A percentile compares a stretch with the other conserved stretches of the same genome.
phyloP scores from a whole-genome alignment of 2,113 vertebrate species.

The Peromyscus maniculatus region DNA sequence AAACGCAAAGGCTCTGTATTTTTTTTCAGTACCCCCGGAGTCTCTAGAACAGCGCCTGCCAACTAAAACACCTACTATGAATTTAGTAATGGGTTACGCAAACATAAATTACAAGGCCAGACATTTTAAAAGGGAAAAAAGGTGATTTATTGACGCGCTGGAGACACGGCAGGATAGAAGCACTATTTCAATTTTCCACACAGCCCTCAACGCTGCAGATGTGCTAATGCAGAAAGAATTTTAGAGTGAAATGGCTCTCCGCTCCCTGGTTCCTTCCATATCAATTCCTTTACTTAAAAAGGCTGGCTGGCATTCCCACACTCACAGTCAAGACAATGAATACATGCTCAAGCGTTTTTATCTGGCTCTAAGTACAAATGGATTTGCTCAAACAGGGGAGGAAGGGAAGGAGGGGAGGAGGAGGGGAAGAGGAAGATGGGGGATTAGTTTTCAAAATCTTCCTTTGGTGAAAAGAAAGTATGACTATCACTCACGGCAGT shows the following conservation, averaged over 20 bases:
- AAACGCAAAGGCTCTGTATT: constrained; percentile 86
- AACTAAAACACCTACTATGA: constrained; percentile 94
- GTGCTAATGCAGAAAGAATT: constrained; percentile 93
- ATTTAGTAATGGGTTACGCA: constrained; percentile 94
- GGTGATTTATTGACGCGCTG: constrained; percentile 92
- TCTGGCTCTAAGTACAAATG: constrained; percentile 46
- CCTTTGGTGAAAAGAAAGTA: constrained; percentile 21
- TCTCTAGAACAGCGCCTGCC: constrained; percentile 88
- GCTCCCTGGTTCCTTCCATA: constrained; percentile 78
- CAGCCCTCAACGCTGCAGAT: constrained; percentile 91
- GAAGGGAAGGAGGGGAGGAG: not conserved
- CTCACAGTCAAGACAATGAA: constrained; percentile 54
- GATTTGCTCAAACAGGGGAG: not conserved
- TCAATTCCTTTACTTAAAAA: constrained; percentile 81
- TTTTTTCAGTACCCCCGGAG: constrained; percentile 83
- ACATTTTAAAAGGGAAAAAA: constrained; percentile 93
- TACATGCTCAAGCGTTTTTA: not conserved
- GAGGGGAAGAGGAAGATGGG: too few species aligned
- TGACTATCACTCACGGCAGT: not conserved
- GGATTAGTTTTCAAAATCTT: constrained; percentile 26
- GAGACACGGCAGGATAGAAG: constrained; percentile 91
- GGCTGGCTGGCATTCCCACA: constrained; percentile 63
- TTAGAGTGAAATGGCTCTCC: constrained; percentile 84
- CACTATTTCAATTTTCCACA: constrained; percentile 94
- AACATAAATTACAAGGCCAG: constrained; percentile 95